A percentile compares a stretch with the other conserved stretches of the same genome.
These are phyloP conservation scores for Hemithea aestivaria DNA, from an alignment of 2,888 invertebrate genomes.

Conservation along the genomic window DNA sequence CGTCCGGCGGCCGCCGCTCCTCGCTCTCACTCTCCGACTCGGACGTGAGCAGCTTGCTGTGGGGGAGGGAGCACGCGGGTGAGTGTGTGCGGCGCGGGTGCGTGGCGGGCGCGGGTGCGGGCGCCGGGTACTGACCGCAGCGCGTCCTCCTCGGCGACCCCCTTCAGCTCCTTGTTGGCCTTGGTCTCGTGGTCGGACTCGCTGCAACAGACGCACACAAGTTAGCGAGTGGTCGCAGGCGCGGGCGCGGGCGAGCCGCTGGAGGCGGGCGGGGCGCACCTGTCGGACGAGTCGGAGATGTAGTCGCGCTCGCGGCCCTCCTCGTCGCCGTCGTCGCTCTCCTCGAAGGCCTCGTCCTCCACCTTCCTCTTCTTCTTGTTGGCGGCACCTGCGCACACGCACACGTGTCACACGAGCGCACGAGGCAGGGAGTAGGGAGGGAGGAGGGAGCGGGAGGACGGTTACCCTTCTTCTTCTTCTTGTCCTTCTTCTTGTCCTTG, in stretches of 20 bases:
- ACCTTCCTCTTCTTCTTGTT: conserved; percentile 90
- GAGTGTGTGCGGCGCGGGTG: no score
- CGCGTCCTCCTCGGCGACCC: conserved; percentile 94
- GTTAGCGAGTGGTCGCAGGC: no score
- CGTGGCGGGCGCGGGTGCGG: no score
- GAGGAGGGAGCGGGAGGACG: no score
- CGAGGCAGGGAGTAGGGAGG: no score
- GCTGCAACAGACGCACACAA: conserved; percentile 51
- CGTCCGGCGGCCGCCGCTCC: conserved; percentile 68
- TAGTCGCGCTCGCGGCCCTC: conserved; percentile 97
- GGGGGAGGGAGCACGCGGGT: no score
- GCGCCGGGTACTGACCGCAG: conserved; percentile 78
- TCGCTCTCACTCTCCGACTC: conserved; percentile 93
- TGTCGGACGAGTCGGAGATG: conserved; percentile 91
- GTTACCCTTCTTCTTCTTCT: conserved; percentile 59
- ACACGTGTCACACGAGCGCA: conserved; percentile 1
- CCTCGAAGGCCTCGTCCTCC: conserved; percentile 94
- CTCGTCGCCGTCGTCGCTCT: conserved; percentile 98
- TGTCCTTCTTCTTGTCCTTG: conserved; percentile 69
- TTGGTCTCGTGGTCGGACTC: conserved; percentile 86
- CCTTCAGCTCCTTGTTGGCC: conserved; percentile 89
- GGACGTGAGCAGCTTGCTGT: conserved; percentile 89
- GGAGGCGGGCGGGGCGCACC: no score
- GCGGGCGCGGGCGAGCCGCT: no score
- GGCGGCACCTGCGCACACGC: conserved; percentile 58